phyloP scores from a whole-genome alignment of 2,113 vertebrate genomes.

The Brachypodius melanocephalos region DNA sequence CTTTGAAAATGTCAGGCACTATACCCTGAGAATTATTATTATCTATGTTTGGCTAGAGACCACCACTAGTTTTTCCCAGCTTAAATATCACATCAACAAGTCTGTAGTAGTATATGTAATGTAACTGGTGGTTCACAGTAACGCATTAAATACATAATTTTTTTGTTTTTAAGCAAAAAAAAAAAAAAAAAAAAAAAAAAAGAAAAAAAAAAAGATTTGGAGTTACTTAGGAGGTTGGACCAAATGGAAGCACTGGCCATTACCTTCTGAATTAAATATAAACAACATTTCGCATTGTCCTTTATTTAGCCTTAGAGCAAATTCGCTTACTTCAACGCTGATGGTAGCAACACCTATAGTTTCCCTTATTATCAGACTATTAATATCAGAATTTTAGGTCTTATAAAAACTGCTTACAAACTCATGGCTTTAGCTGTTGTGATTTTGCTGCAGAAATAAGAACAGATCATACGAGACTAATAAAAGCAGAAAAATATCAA shows the following conservation, averaged over 20 bases:
- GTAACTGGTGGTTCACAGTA: not conserved
- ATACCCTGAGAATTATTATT: not conserved
- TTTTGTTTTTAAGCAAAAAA: not conserved
- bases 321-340: not conserved
- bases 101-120: not conserved
- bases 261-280: not conserved
- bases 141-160: not conserved
- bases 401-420: not conserved
- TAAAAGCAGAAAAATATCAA: not conserved
- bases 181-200: conserved; percentile 49
- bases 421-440: not conserved
- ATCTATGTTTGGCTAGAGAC: not conserved
- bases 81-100: conserved; percentile 6
- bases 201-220: conserved; percentile 31
- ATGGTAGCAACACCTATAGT: not conserved
- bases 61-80: not conserved
- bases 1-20: not conserved
- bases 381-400: not conserved
- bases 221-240: not conserved
- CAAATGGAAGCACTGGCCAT: not conserved
- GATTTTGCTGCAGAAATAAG: not conserved
- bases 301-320: not conserved
- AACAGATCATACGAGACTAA: not conserved
- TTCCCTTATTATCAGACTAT: not conserved
- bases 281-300: not conserved